A percentile compares a stretch with the other conserved stretches of the same genome.
phyloP scores from a whole-genome alignment of 2,113 vertebrate species.

The Setophaga coronata region DNA sequence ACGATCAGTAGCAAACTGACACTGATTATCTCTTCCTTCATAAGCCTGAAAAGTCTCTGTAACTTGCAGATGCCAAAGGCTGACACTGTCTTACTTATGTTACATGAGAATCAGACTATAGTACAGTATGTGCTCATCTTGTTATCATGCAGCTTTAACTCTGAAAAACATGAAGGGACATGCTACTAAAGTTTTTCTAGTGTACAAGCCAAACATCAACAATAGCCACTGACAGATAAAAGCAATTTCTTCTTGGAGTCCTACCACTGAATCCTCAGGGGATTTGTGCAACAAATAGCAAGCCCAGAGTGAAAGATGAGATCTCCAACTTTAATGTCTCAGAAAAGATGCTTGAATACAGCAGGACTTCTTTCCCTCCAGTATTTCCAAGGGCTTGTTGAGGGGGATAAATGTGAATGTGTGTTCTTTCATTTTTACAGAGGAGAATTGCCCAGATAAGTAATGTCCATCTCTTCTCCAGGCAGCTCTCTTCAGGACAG shows the following conservation, averaged over 20 bases:
- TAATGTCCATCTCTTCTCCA: background rate
- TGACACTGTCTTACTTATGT: conserved; percentile 2
- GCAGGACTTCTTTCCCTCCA: background rate
- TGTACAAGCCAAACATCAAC: conserved; percentile 12
- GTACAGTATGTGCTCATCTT: conserved; percentile 25
- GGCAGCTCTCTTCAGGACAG: background rate
- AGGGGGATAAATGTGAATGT: background rate
- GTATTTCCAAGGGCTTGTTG: background rate
- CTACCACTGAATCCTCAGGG: background rate
- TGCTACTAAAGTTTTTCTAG: background rate
- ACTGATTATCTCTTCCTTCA: background rate
- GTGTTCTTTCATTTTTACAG: background rate
- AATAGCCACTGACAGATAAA: conserved; percentile 22
- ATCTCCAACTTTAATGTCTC: background rate
- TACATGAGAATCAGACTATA: background rate
- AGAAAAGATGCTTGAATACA: background rate
- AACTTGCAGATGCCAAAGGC: conserved; percentile 44
- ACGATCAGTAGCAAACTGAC: background rate
- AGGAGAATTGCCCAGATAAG: background rate
- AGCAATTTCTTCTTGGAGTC: conserved; percentile 6
- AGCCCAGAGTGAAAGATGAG: background rate
- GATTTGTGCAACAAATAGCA: background rate
- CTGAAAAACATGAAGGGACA: background rate
- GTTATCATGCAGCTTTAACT: background rate
- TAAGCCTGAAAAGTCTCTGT: background rate